Evolutionary conservation across 1,140 invertebrate species (phyloP).

Genomic region (Leptoteleia sp.): DNA sequence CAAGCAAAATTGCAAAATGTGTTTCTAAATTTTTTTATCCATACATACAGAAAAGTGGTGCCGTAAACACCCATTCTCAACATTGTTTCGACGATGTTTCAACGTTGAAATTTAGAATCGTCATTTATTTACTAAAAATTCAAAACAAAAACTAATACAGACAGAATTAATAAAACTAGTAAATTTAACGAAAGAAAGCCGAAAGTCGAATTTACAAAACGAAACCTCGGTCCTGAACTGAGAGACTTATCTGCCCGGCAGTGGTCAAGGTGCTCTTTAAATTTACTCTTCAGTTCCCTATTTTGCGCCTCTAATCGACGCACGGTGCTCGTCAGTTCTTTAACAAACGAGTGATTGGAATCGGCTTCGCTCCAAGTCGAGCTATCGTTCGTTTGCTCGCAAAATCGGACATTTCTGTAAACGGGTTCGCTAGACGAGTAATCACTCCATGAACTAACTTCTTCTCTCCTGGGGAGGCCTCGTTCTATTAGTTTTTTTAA

Average conservation of each 20-base stretch:
- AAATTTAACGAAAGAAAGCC: too few species aligned
- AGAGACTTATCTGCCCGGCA: conserved; percentile 25
- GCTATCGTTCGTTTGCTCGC: background rate
- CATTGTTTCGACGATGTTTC: too few species aligned
- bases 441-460: background rate
- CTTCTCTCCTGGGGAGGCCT: background rate
- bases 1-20: too few species aligned
- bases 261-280: conserved; percentile 19
- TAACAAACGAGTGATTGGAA: conserved; percentile 1
- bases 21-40: too few species aligned
- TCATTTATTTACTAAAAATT: too few species aligned
- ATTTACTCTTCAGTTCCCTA: conserved; percentile 5
- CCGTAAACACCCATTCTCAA: too few species aligned
- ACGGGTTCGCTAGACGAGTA: background rate
- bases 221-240: background rate
- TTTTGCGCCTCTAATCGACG: conserved; percentile 1
- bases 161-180: too few species aligned
- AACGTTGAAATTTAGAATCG: too few species aligned
- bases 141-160: too few species aligned
- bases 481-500: background rate
- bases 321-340: conserved; percentile 7
- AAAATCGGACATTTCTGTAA: conserved; percentile 1
- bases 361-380: conserved; percentile 1
- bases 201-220: too few species aligned
- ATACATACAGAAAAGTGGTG: too few species aligned